Evolutionary conservation across 2,888 invertebrate genomes (phyloP).

Genomic region (Dendrolimus pini): DNA sequence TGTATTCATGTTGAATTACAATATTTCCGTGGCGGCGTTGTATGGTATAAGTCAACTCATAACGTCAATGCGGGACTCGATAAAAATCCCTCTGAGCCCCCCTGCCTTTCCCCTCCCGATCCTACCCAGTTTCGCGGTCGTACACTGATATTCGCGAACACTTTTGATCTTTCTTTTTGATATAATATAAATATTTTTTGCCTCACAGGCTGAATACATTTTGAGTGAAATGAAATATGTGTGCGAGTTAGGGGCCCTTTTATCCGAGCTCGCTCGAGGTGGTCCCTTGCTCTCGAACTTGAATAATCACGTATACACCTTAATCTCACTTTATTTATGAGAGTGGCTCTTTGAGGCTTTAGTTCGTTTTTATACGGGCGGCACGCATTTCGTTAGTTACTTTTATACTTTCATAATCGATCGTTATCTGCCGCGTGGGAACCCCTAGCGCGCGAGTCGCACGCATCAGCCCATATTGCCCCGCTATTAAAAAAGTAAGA

Average conservation of each 20-base stretch:
- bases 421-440: conserved; percentile 18
- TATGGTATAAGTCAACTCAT: conserved; percentile 44
- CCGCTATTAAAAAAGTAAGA: conserved; percentile 7
- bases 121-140: conserved; percentile 29
- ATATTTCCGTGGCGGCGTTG: conserved; percentile 46
- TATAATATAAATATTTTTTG: conserved; percentile 61
- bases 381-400: neutral
- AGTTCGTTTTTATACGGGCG: conserved; percentile 20
- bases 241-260: conserved; percentile 23
- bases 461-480: conserved; percentile 1
- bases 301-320: conserved; percentile 41
- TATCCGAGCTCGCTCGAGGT: conserved; percentile 24
- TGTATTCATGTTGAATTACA: conserved; percentile 58
- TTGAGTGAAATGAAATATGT: conserved; percentile 52
- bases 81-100: conserved; percentile 42
- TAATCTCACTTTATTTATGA: conserved; percentile 36
- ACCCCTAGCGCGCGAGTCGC: neutral
- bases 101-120: conserved; percentile 24
- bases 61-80: conserved; percentile 46
- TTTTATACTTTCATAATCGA: conserved; percentile 16
- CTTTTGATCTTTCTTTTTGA: conserved; percentile 63
- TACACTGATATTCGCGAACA: conserved; percentile 33
- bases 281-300: conserved; percentile 22
- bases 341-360: conserved; percentile 22
- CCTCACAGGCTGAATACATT: conserved; percentile 49